Base-by-base conservation (phyloP, 2,113 vertebrate genomes). In the Brachirus orientalis region DNA sequence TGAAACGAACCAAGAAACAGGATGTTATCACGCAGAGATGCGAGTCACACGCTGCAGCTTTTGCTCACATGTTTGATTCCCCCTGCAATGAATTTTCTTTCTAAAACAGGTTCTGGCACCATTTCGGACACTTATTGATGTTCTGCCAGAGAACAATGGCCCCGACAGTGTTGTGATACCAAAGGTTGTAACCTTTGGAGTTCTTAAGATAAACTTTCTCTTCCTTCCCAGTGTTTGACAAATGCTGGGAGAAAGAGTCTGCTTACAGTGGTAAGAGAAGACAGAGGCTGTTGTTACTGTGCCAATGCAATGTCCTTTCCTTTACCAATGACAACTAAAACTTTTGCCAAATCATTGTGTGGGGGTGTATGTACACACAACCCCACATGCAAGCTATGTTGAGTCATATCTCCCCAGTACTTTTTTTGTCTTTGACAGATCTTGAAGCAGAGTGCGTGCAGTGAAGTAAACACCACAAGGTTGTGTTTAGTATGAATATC, bases 101-200 rank as follows among this genome's bases (percentile, higher is more conserved):
- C 62, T 63, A 40, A 65, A 77, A 69, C 63, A 37, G 28, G 18
- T 28, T 62, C 55, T 84, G 81, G 79, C 72, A 73, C 17, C 8
- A 61, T 59, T 77, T 63, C 50, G 55, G 75, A 69, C 75, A 86
- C 37, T 48, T 69, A 72, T 75, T 62, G 14, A 53, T 82, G 63
- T 67, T 72, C 17, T 48, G 44, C 57, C 68, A 59, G 40, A 53
- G 74, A 88, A 90, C 90, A 89, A 89, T 84, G 14, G 77, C 14
- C 18, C 38, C 43, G 48, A 80, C 75, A 60, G 37, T 74, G 64
- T 78, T 59, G 50, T 57, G 59, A 79, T 78, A 72, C 43, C 63
- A 70, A 48, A 82, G 85, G 70, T 81, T 72, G 69, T 63, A 65
- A 71, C 80, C 78, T 77, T 72, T 79, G 51, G 61, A 54, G 53